phyloP scores from a whole-genome alignment of 2,113 vertebrate genomes.

The Chionomys nivalis region DNA sequence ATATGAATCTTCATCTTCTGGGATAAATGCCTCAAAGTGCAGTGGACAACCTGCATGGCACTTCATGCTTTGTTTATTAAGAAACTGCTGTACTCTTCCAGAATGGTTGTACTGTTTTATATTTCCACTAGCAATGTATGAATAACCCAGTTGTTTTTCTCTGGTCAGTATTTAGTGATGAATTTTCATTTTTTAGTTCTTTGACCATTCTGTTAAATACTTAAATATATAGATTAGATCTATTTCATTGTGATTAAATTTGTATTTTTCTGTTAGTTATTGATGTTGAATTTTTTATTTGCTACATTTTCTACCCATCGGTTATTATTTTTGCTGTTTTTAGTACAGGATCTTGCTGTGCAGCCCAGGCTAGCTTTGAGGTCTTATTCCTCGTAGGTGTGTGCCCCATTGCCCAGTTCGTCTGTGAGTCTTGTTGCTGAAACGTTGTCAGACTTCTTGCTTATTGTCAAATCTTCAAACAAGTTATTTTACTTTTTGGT shows the following conservation, averaged over 20 bases:
- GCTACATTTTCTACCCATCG: not conserved
- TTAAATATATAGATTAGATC: not conserved
- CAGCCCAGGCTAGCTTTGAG: not conserved
- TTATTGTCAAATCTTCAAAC: constrained; percentile 38
- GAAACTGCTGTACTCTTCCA: not conserved
- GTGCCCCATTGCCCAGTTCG: no score
- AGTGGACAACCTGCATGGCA: not conserved
- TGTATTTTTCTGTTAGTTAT: not conserved
- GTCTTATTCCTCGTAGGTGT: not conserved
- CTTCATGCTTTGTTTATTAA: not conserved
- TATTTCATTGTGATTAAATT: not conserved
- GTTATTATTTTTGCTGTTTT: not conserved
- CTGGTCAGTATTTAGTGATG: not conserved
- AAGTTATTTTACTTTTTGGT: not conserved
- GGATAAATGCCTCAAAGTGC: not conserved
- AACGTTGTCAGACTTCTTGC: not conserved
- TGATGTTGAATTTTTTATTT: not conserved
- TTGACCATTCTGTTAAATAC: not conserved
- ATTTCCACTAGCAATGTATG: not conserved
- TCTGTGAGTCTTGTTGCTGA: not conserved
- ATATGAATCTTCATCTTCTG: not conserved
- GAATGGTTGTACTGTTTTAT: not conserved
- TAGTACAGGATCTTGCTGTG: not conserved
- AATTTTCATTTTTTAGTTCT: not conserved
- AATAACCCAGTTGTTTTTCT: not conserved